Conservation (phyloP, 2,888 invertebrate genomes). For the Eudemis profundana region DNA sequence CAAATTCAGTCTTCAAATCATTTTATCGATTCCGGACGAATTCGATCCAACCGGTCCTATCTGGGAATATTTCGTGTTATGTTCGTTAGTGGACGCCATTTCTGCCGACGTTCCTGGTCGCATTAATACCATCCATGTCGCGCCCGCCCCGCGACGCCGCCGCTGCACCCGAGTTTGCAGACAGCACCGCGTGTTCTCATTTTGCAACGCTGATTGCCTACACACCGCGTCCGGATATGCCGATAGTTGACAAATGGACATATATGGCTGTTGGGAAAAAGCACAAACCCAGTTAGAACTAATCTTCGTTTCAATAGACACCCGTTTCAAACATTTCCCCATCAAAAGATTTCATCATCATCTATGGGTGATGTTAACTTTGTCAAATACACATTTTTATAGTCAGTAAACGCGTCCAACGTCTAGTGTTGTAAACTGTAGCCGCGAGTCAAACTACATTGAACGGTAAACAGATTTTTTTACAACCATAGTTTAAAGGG, state of each 20-base stretch:
- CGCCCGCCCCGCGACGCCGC: slow-evolving; percentile 10
- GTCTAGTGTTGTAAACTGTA: slow-evolving; percentile 1
- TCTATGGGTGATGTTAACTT: background rate
- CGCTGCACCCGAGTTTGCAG: slow-evolving; percentile 23
- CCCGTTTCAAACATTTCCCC: too few relatives aligned
- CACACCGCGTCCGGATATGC: slow-evolving; percentile 14
- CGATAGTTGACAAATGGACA: slow-evolving; percentile 27
- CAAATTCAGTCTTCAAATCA: too few relatives aligned
- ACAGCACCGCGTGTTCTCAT: slow-evolving; percentile 35
- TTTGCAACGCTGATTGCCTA: slow-evolving; percentile 35
- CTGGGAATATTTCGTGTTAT: too few relatives aligned
- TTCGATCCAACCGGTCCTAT: too few relatives aligned
- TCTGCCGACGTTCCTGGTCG: slow-evolving; percentile 17
- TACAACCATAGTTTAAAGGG: background rate
- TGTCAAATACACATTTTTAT: too few relatives aligned
- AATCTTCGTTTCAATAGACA: too few relatives aligned
- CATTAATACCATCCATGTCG: slow-evolving; percentile 35
- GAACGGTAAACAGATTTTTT: slow-evolving; percentile 12
- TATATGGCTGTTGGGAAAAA: background rate
- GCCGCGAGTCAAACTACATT: slow-evolving; percentile 11
- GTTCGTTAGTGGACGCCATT: background rate
- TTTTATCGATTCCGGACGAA: too few relatives aligned
- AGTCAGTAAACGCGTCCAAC: background rate
- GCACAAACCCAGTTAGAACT: background rate
- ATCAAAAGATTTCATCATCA: too few relatives aligned